Evolutionary conservation across 2,888 invertebrate genomes (phyloP).

Genomic region (Ophraella communa): DNA sequence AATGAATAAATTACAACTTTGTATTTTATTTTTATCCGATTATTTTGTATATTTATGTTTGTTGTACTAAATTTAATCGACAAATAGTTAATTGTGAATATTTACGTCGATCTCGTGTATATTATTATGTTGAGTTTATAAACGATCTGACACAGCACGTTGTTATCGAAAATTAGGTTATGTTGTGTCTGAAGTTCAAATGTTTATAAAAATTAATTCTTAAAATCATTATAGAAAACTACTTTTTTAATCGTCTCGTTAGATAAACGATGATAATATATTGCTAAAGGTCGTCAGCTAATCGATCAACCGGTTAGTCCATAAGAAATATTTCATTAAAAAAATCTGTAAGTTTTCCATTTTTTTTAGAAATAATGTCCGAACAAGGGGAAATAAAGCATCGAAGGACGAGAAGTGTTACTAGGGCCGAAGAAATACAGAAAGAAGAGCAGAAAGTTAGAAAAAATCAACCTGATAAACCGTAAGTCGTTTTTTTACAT

Average conservation of each 20-base stretch:
- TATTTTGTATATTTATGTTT: no score
- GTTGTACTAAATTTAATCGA: no score
- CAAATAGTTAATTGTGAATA: no score
- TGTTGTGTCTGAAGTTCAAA: conserved; percentile 3
- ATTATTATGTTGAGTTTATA: no score
- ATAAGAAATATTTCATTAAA: not conserved
- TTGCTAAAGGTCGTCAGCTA: conserved; percentile 14
- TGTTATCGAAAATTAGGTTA: not conserved
- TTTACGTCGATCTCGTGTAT: no score
- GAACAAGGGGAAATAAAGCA: conserved; percentile 62
- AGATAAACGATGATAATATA: conserved; percentile 21
- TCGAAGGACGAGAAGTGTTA: conserved; percentile 83
- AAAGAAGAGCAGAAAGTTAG: conserved; percentile 81
- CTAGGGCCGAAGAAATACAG: conserved; percentile 86
- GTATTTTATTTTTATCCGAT: no score
- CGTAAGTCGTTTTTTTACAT: conserved; percentile 68
- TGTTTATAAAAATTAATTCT: conserved; percentile 10
- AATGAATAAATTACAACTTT: no score
- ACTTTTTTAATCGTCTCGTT: not conserved
- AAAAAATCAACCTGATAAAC: conserved; percentile 82
- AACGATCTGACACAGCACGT: no score
- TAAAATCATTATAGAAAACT: conserved; percentile 18
- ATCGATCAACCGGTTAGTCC: not conserved
- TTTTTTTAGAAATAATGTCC: conserved; percentile 47
- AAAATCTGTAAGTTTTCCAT: not conserved